Evolutionary conservation across 2,113 vertebrate genomes (phyloP), one percentile per base, ranked within the genome.

Genomic region (Trichomycterus rosablanca): DNA sequence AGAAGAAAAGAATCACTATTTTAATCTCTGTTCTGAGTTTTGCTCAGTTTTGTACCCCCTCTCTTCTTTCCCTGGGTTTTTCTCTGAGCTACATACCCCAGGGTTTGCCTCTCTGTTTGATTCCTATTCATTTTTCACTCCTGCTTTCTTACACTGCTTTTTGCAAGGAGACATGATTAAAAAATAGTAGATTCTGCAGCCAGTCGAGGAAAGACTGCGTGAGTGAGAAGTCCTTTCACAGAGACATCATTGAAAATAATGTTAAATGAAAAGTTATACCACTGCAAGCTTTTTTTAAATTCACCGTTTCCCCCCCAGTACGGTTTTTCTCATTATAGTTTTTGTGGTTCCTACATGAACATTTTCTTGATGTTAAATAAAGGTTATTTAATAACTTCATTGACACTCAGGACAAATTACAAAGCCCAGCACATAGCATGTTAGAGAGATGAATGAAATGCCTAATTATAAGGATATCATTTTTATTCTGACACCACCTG

Each of bases 341-440:
- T 84, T 74, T 40, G 4, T 24, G 35, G 7, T 6, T 80, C 85
- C 90, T 30, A 55, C 61, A 52, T 73, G 1, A 37, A 86, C 85
- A 66, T 57, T 53, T 88, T 84, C 84, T 43, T 78, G 74, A 84
- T 90, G 79, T 89, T 43, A 88, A 84, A 88, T 84, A 74, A 88
- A 88, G 72, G 83, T 68, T 7, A 87, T 90, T 89, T 91, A 88
- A 80, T 88, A 80, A 90, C 93, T 78, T 88, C 86, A 91, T 88
- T 90, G 88, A 90, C 87, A 86, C 94, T 98, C 94, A 97, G 94
- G 95, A 97, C 93, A 76, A 89, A 91, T 72, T 76, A 86, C 26
- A 40, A 63, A 45, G 57, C 67, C 70, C 66, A 24, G 7, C 72
- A 70, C 73, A 82, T 80, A 76, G 80, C 85, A 74, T 84, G 79